A percentile compares a stretch with the other conserved stretches of the same genome.
phyloP scores from a whole-genome alignment of 37 sponge, comb jelly and placozoan species.

The Ianthella basta region DNA sequence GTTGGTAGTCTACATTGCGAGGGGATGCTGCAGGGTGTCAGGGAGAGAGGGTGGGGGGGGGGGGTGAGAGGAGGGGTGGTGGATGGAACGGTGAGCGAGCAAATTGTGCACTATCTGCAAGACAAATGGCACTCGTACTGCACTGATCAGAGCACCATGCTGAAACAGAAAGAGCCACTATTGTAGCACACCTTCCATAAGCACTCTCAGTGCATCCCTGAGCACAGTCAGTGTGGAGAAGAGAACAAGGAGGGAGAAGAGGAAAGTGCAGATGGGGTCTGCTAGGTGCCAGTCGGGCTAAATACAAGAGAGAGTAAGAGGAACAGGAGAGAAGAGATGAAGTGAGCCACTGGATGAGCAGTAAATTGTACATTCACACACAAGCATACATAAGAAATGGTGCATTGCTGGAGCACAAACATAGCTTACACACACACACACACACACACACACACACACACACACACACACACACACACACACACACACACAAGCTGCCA shows the following conservation, averaged over 20 bases:
- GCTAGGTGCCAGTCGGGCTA: conserved; percentile 94
- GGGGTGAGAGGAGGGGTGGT: neutral
- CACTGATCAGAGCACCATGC: neutral
- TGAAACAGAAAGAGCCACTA: neutral
- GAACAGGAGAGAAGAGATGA: no score
- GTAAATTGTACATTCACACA: neutral
- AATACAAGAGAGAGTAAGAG: neutral
- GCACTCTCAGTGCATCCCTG: conserved; percentile 89
- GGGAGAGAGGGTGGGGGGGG: neutral
- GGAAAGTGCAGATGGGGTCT: conserved; percentile 97
- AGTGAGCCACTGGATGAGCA: neutral
- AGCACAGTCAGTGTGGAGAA: conserved; percentile 89
- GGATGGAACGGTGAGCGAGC: no score
- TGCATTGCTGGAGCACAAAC: no score
- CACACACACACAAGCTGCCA: conserved; percentile 36
- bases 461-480: neutral
- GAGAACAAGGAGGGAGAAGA: conserved; percentile 89
- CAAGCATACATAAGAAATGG: no score
- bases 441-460: neutral
- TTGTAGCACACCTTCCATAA: conserved; percentile 93
- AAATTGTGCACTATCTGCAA: no score
- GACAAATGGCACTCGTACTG: no score
- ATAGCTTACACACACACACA: no score
- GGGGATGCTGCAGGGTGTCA: neutral
- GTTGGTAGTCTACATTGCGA: conserved; percentile 34